These are phyloP conservation scores for Parauchenoglanis ngamensis DNA, from an alignment of 2,797 vertebrate species.

Conservation along the genomic window DNA sequence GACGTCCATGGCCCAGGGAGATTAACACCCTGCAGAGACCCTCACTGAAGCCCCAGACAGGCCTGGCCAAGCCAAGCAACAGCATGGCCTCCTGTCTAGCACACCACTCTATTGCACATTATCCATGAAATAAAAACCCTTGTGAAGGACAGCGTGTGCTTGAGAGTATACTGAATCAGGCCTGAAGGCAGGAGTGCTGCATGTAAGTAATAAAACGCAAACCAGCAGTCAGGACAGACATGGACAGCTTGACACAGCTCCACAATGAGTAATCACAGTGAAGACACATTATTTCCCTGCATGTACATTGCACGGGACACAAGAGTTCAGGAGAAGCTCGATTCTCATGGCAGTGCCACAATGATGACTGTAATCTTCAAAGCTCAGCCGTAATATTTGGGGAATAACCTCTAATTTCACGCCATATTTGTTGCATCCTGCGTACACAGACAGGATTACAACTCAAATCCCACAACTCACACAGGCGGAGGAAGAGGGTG, in stretches of 20 bases:
- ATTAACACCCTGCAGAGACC: slow-evolving; percentile 81
- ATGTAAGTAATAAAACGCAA: slow-evolving; percentile 63
- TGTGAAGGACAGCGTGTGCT: slow-evolving; percentile 17
- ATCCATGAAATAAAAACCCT: slow-evolving; percentile 35
- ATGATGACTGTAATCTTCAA: slow-evolving; percentile 61
- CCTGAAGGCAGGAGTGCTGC: slow-evolving; percentile 42
- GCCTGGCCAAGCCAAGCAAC: slow-evolving; percentile 73
- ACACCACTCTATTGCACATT: slow-evolving; percentile 29
- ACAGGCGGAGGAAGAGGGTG: slow-evolving; percentile 19
- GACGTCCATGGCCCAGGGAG: slow-evolving; percentile 81
- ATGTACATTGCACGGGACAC: slow-evolving; percentile 47
- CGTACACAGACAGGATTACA: slow-evolving; percentile 74
- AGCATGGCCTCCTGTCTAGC: slow-evolving; percentile 22
- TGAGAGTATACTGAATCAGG: slow-evolving; percentile 1
- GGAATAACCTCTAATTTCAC: slow-evolving; percentile 82
- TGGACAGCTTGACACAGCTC: slow-evolving; percentile 17
- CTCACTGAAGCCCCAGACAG: slow-evolving; percentile 67
- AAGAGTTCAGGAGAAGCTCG: slow-evolving; percentile 36
- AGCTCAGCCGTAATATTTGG: slow-evolving; percentile 55
- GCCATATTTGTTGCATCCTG: slow-evolving; percentile 80
- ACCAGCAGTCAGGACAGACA: slow-evolving; percentile 26
- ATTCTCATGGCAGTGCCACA: slow-evolving; percentile 37
- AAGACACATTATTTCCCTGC: slow-evolving; percentile 45
- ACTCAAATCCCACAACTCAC: slow-evolving; percentile 68
- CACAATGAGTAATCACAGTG: slow-evolving; percentile 23